Percentiles rank a stretch among this genome's conserved stretches.
These are phyloP conservation scores for Phasia obesa DNA, from an alignment of 2,888 invertebrate genomes.

Conservation along the genomic window DNA sequence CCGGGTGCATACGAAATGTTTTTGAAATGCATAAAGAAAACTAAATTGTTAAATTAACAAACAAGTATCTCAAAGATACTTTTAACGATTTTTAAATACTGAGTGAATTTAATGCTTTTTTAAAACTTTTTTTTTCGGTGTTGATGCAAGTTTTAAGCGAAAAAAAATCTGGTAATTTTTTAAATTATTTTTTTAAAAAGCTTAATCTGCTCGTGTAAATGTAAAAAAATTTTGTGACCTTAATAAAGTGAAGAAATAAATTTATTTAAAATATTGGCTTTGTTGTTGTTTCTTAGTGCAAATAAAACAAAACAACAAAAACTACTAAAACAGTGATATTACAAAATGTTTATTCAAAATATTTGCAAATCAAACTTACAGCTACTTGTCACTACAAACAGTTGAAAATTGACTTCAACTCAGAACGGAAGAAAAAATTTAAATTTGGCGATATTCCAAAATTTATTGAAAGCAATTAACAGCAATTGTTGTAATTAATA, in stretches of 20 bases:
- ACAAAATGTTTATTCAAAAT: constrained; percentile 10
- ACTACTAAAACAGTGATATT: neutral
- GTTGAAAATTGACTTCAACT: constrained; percentile 49
- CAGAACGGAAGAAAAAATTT: constrained; percentile 49
- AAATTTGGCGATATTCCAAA: neutral
- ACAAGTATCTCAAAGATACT: neutral
- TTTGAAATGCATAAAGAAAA: neutral
- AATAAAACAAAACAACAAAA: neutral
- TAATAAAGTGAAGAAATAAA: constrained; percentile 1
- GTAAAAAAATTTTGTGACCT: neutral
- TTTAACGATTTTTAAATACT: neutral
- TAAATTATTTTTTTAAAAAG: neutral
- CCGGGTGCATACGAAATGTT: constrained; percentile 50
- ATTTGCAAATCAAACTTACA: neutral
- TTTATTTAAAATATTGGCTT: constrained; percentile 11
- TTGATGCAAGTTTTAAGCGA: neutral
- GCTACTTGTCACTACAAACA: constrained; percentile 16
- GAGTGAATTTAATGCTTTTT: neutral
- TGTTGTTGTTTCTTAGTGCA: neutral
- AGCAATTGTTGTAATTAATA: neutral
- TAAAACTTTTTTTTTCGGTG: neutral
- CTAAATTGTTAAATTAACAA: neutral
- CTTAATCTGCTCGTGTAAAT: neutral
- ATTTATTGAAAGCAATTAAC: neutral
- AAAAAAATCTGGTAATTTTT: neutral